phyloP scores from a whole-genome alignment of 2,888 invertebrate species.

The Hecatera dysodea region DNA sequence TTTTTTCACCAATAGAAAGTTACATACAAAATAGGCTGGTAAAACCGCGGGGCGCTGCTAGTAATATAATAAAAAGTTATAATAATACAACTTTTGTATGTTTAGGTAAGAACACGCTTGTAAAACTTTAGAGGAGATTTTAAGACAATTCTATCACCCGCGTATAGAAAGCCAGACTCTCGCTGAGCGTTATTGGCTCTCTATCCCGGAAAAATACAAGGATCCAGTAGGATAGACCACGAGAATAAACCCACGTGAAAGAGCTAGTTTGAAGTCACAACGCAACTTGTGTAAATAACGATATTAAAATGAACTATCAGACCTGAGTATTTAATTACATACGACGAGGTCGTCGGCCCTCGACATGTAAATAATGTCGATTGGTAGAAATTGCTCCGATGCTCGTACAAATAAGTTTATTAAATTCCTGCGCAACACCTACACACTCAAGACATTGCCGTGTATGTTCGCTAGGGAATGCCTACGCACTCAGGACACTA shows the following conservation, averaged over 20 bases:
- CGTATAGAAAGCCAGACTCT: neutral
- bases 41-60: too few relatives aligned
- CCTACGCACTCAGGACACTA: too few relatives aligned
- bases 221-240: neutral
- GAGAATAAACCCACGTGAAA: neutral
- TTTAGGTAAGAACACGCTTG: too few relatives aligned
- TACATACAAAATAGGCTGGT: too few relatives aligned
- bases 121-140: too few relatives aligned
- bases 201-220: neutral
- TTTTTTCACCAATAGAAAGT: too few relatives aligned
- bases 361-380: slow-evolving; percentile 61
- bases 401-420: slow-evolving; percentile 49
- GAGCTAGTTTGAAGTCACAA: slow-evolving; percentile 5
- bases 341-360: slow-evolving; percentile 50
- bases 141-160: too few relatives aligned
- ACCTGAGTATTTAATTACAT: slow-evolving; percentile 50
- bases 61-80: too few relatives aligned
- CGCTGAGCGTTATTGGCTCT: neutral
- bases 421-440: slow-evolving; percentile 36
- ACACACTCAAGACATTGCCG: slow-evolving; percentile 18
- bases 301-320: slow-evolving; percentile 29
- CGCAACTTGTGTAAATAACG: slow-evolving; percentile 20
- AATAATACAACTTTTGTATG: too few relatives aligned
- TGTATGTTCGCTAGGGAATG: neutral
- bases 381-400: slow-evolving; percentile 46